These are phyloP conservation scores for Archilochus colubris DNA, from an alignment of 2,113 vertebrate species.

Conservation along the genomic window DNA sequence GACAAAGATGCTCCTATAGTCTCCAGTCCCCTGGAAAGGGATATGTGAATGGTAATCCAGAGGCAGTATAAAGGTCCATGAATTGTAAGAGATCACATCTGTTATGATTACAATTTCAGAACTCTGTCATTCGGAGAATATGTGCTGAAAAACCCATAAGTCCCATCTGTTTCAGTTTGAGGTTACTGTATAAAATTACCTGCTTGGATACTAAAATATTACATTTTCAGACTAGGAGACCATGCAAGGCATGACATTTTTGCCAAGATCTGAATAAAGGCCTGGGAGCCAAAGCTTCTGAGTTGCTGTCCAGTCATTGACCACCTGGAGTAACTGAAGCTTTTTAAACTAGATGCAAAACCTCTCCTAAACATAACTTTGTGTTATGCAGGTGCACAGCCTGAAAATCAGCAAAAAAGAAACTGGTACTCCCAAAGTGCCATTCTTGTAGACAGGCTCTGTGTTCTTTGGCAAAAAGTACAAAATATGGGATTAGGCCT, in stretches of 20 bases:
- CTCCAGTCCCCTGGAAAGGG: not conserved
- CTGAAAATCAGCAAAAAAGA: not conserved
- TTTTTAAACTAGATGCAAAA: not conserved
- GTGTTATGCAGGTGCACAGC: not conserved
- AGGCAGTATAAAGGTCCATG: not conserved
- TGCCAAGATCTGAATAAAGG: not conserved
- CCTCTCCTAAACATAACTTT: not conserved
- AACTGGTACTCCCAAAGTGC: not conserved
- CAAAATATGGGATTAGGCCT: not conserved
- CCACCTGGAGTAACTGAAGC: not conserved
- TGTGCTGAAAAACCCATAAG: not conserved
- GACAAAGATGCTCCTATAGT: not conserved
- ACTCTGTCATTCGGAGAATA: not conserved
- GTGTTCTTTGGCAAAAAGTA: not conserved
- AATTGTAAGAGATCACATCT: not conserved
- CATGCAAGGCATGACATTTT: not conserved
- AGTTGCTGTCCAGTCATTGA: not conserved
- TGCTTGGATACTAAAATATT: not conserved
- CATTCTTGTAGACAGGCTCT: rapidly evolving
- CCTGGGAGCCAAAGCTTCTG: not conserved
- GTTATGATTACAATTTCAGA: not conserved
- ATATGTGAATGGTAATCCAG: not conserved
- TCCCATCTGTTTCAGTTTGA: not conserved
- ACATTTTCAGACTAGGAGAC: not conserved
- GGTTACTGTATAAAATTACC: not conserved